These are phyloP conservation scores for Lucilia cuprina DNA, from an alignment of 1,140 invertebrate genomes.

Conservation along the genomic window DNA sequence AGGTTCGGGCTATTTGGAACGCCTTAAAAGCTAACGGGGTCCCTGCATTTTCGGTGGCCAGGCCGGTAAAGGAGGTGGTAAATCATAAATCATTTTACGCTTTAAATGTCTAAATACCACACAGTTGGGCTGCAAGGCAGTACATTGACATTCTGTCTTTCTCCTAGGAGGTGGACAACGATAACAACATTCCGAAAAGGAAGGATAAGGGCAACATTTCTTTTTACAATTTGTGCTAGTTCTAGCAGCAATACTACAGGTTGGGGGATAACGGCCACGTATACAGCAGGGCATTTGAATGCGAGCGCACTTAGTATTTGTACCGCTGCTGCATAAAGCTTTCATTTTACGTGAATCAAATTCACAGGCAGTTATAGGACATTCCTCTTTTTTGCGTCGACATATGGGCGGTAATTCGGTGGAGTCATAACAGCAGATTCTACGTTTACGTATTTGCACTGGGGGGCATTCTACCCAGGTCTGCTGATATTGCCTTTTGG, in stretches of 20 bases:
- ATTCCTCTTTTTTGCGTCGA: neutral
- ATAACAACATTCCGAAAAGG: slow-evolving; percentile 35
- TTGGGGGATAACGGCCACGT: neutral
- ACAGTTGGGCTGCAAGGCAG: slow-evolving; percentile 3
- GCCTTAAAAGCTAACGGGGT: neutral
- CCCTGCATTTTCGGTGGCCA: slow-evolving; percentile 16
- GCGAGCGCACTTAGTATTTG: slow-evolving; percentile 16
- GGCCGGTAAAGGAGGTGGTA: neutral
- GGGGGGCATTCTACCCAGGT: slow-evolving; percentile 57
- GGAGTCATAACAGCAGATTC: slow-evolving; percentile 47
- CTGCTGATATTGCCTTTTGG: slow-evolving; percentile 53
- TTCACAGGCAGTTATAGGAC: slow-evolving; percentile 18
- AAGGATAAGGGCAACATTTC: slow-evolving; percentile 34
- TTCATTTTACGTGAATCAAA: neutral
- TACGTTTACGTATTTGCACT: slow-evolving; percentile 42
- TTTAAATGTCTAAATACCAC: neutral
- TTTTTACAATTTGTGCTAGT: slow-evolving; percentile 16
- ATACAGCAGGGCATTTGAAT: slow-evolving; percentile 22
- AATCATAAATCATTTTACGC: neutral
- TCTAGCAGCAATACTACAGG: neutral
- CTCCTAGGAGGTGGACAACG: neutral
- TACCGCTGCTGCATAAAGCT: neutral
- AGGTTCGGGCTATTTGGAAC: too few species aligned
- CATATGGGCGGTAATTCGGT: slow-evolving; percentile 41
- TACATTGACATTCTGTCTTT: slow-evolving; percentile 26